Evolutionary conservation across 1,140 invertebrate species (phyloP).

Genomic region (Druon quercuslanigerum): DNA sequence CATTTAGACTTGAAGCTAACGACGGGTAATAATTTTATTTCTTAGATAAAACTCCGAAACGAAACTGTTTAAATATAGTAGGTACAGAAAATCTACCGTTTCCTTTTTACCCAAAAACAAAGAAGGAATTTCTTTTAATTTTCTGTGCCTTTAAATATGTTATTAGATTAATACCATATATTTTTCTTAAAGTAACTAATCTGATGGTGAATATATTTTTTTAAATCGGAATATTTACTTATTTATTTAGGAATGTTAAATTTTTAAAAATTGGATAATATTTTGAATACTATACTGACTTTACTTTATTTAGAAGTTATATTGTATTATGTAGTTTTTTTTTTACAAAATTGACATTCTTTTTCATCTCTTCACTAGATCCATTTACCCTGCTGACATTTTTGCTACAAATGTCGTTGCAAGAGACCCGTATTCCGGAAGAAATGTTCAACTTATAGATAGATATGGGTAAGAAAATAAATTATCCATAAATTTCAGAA

Average conservation of each 20-base stretch:
- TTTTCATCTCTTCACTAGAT: slow-evolving; percentile 65
- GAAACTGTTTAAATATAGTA: too few relatives aligned
- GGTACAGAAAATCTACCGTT: too few relatives aligned
- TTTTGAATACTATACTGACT: too few relatives aligned
- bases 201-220: too few relatives aligned
- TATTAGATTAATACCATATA: background rate
- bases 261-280: too few relatives aligned
- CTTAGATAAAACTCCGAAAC: background rate
- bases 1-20: slow-evolving; percentile 91
- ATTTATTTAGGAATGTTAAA: too few relatives aligned
- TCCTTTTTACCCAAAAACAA: too few relatives aligned
- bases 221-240: too few relatives aligned
- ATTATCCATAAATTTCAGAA: background rate
- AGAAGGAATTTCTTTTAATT: too few relatives aligned
- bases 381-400: slow-evolving; percentile 91
- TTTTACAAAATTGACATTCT: background rate
- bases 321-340: background rate
- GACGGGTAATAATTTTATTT: slow-evolving; percentile 78
- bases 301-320: too few relatives aligned
- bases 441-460: slow-evolving; percentile 93
- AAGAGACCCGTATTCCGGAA: slow-evolving; percentile 92
- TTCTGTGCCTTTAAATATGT: background rate
- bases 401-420: slow-evolving; percentile 96
- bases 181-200: too few relatives aligned
- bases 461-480: slow-evolving; percentile 83